phyloP scores from a whole-genome alignment of 1,140 invertebrate genomes.

The Trachymyrmex cornetzi region DNA sequence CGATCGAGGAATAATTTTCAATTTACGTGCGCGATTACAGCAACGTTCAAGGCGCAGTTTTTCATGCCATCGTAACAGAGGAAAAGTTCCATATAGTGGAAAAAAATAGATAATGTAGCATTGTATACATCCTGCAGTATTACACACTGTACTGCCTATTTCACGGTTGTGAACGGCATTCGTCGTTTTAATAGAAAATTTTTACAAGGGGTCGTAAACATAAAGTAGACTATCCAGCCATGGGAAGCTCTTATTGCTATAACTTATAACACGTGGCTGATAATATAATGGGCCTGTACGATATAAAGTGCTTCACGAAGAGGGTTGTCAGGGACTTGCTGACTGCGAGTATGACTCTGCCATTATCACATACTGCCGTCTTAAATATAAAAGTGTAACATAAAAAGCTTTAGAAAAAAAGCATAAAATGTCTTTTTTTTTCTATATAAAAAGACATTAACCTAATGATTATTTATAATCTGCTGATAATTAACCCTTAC shows the following conservation, averaged over 20 bases:
- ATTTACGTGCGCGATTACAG: constrained; percentile 26
- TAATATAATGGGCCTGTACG: constrained; percentile 77
- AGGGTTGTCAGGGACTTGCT: constrained; percentile 64
- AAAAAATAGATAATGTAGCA: constrained; percentile 23
- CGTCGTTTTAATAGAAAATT: constrained; percentile 74
- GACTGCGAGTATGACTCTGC: constrained; percentile 54
- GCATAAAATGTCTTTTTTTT: background rate
- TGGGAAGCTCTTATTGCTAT: constrained; percentile 69
- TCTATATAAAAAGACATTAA: background rate
- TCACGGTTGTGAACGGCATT: constrained; percentile 63
- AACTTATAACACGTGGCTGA: constrained; percentile 74
- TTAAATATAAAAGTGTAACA: constrained; percentile 35
- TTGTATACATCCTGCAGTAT: constrained; percentile 2
- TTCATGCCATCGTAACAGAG: background rate
- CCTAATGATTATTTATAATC: background rate
- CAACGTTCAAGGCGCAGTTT: constrained; percentile 5
- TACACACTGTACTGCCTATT: constrained; percentile 58
- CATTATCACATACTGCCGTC: constrained; percentile 25
- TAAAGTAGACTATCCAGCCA: constrained; percentile 53
- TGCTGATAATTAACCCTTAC: background rate
- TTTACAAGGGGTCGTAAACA: constrained; percentile 72
- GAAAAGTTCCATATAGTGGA: constrained; percentile 6
- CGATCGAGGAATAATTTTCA: constrained; percentile 32
- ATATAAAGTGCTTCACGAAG: constrained; percentile 74
- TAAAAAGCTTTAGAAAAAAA: constrained; percentile 32